phyloP scores from a whole-genome alignment of 2,888 invertebrate species.

The Tipula lateralis region DNA sequence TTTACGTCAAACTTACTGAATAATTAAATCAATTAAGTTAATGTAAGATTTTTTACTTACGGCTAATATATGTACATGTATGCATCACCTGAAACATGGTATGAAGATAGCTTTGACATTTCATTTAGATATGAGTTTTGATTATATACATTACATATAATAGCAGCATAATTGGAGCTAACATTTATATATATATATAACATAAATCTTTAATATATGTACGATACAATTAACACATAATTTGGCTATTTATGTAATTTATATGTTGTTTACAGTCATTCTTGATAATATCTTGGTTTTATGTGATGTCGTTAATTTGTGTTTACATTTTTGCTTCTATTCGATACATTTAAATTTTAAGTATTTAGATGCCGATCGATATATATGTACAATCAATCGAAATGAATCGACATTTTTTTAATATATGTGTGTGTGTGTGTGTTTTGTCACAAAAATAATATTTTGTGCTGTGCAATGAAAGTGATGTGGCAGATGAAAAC shows the following conservation, averaged over 20 bases:
- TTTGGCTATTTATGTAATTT: neutral
- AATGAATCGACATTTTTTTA: constrained; percentile 13
- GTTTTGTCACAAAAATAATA: neutral
- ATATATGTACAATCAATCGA: too few relatives aligned
- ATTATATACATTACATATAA: neutral
- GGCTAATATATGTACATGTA: too few relatives aligned
- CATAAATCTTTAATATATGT: neutral
- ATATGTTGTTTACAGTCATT: neutral
- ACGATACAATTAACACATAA: neutral
- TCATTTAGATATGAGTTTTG: neutral
- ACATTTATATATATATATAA: neutral
- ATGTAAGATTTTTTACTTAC: neutral
- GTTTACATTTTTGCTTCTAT: neutral
- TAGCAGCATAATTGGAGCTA: neutral
- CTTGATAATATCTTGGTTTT: neutral
- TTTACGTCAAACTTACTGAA: too few relatives aligned
- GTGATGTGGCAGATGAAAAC: neutral
- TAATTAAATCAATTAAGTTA: too few relatives aligned
- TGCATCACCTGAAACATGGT: neutral
- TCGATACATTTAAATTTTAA: too few relatives aligned
- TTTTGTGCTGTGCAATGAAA: constrained; percentile 24
- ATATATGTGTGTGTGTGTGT: neutral
- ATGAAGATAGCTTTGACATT: neutral
- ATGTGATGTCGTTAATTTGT: neutral
- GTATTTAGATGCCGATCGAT: neutral